Evolutionary conservation across 2,888 invertebrate genomes (phyloP).

Genomic region (Drosophila macrospina): DNA sequence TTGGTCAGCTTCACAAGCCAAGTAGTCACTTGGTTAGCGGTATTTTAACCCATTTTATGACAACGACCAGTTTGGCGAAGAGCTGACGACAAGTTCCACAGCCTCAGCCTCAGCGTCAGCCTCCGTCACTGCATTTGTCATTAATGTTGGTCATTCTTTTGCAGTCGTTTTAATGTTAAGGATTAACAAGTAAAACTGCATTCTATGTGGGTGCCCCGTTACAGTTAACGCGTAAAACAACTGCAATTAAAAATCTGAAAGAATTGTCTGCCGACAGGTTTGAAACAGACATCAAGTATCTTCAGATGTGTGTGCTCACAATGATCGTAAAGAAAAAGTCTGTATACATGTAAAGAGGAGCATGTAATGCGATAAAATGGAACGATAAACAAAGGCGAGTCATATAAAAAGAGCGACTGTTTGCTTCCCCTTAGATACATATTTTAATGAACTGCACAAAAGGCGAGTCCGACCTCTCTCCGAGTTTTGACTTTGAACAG

Average conservation of each 20-base stretch:
- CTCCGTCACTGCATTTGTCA: slow-evolving; percentile 30
- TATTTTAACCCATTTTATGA: slow-evolving; percentile 48
- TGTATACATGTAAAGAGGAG: slow-evolving; percentile 15
- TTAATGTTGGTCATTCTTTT: slow-evolving; percentile 35
- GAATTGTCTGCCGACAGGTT: slow-evolving; percentile 38
- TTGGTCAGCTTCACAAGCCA: not conserved
- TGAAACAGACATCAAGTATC: slow-evolving; percentile 32
- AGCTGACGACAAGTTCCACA: slow-evolving; percentile 41
- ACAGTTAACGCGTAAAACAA: slow-evolving; percentile 16
- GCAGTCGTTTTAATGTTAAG: slow-evolving; percentile 20
- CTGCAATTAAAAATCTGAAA: slow-evolving; percentile 51
- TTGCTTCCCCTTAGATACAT: slow-evolving; percentile 48
- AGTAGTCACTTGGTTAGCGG: slow-evolving; percentile 31
- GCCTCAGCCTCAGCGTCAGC: slow-evolving; percentile 2
- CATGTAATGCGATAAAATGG: slow-evolving; percentile 47
- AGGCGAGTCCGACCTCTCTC: slow-evolving; percentile 22
- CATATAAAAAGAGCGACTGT: slow-evolving; percentile 70
- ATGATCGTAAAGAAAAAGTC: slow-evolving; percentile 50
- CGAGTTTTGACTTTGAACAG: slow-evolving; percentile 64
- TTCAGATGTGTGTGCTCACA: slow-evolving; percentile 37
- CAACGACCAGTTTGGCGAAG: slow-evolving; percentile 49
- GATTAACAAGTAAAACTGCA: slow-evolving; percentile 55
- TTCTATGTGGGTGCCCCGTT: slow-evolving; percentile 59
- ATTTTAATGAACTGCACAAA: slow-evolving; percentile 74
- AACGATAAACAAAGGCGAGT: slow-evolving; percentile 72